phyloP scores from a whole-genome alignment of 2,797 vertebrate genomes.

The Hafferia zeledoni region DNA sequence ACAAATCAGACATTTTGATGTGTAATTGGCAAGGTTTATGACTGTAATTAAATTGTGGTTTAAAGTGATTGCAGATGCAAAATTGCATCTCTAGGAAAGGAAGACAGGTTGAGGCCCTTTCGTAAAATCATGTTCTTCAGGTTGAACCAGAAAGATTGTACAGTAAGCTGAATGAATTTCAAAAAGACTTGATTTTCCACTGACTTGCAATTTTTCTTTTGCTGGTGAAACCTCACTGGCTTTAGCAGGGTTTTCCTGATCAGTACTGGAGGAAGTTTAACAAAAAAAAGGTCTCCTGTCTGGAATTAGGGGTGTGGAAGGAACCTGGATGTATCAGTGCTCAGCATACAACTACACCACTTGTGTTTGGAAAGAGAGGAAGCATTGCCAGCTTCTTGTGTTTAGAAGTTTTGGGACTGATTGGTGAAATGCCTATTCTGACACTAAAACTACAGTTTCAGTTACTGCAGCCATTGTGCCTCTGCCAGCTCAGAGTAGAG shows the following conservation, averaged over 20 bases:
- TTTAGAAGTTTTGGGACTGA: background rate
- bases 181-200: constrained; percentile 29
- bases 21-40: constrained; percentile 30
- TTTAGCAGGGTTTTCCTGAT: constrained; percentile 19
- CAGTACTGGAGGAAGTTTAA: background rate
- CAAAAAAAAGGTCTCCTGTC: background rate
- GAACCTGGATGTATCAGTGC: constrained; percentile 9
- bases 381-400: background rate
- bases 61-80: constrained; percentile 57
- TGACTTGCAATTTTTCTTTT: constrained; percentile 33
- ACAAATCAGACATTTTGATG: constrained; percentile 43
- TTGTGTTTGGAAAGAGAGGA: constrained; percentile 17
- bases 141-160: constrained; percentile 46
- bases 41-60: constrained; percentile 51
- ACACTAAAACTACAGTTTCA: background rate
- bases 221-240: constrained; percentile 16
- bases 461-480: background rate
- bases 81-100: constrained; percentile 55
- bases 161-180: constrained; percentile 42
- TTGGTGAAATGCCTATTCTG: constrained; percentile 6
- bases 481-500: constrained; percentile 24
- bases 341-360: background rate
- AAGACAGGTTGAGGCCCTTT: constrained; percentile 40
- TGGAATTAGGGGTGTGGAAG: constrained; percentile 44
- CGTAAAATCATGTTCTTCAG: constrained; percentile 51